A percentile compares a stretch with the other conserved stretches of the same genome.
phyloP scores from a whole-genome alignment of 1,140 invertebrate genomes.

The Papilio aristodemus region DNA sequence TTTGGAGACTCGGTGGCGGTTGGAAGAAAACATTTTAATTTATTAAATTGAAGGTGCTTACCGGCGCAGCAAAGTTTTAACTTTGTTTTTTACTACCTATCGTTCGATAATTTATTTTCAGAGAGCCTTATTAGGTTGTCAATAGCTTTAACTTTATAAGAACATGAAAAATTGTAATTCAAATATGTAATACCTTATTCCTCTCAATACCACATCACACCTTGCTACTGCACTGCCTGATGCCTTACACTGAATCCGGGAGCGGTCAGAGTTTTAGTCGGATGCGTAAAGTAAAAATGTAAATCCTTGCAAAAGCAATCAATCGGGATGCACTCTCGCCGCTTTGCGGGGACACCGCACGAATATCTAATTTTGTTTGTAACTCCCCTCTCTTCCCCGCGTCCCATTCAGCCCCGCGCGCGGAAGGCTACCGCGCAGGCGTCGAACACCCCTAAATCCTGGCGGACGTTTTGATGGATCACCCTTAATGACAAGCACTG shows the following conservation, averaged over 20 bases:
- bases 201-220: too few species aligned
- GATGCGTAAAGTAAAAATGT: conserved; percentile 50
- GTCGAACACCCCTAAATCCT: conserved; percentile 73
- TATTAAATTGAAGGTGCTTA: conserved; percentile 30
- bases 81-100: conserved; percentile 32
- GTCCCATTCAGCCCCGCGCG: conserved; percentile 36
- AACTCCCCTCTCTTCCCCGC: conserved; percentile 45
- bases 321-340: conserved; percentile 68
- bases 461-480: conserved; percentile 79
- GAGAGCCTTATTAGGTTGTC: not conserved
- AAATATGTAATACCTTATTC: too few species aligned
- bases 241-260: too few species aligned
- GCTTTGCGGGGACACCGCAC: conserved; percentile 72
- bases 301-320: conserved; percentile 71
- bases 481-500: conserved; percentile 78
- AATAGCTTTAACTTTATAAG: not conserved
- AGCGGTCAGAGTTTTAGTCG: too few species aligned
- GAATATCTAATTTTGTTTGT: conserved; percentile 79
- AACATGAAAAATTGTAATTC: not conserved
- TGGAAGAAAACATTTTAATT: conserved; percentile 23
- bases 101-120: conserved; percentile 31
- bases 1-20: not conserved
- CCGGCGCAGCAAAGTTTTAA: conserved; percentile 19
- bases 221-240: too few species aligned
- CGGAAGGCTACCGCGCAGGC: conserved; percentile 59